Evolutionary conservation across 2,888 invertebrate genomes (phyloP).

Genomic region (Helleia helle): DNA sequence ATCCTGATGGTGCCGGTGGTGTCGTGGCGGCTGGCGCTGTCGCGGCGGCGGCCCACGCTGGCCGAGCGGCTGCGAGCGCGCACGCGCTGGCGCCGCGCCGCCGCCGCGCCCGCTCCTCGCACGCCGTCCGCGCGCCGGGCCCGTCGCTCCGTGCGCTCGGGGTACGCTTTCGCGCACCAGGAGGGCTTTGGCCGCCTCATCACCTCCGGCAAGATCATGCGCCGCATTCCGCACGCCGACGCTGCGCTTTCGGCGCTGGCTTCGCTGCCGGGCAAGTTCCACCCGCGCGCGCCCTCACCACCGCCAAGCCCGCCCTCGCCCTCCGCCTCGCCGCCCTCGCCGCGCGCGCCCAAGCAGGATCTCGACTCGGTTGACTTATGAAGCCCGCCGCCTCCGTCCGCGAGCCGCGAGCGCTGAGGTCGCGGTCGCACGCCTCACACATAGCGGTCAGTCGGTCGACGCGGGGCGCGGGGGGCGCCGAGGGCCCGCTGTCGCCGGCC

Average conservation of each 20-base stretch:
- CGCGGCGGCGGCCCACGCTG: constrained; percentile 92
- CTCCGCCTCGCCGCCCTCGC: constrained; percentile 36
- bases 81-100: constrained; percentile 79
- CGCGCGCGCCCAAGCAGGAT: constrained; percentile 81
- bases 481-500: constrained; percentile 45
- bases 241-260: constrained; percentile 79
- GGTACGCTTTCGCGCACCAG: constrained; percentile 98
- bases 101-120: constrained; percentile 84
- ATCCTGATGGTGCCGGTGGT: constrained; percentile 94
- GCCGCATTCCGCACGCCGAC: constrained; percentile 84
- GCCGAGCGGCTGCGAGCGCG: constrained; percentile 92
- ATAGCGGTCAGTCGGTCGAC: neutral
- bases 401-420: constrained; percentile 4
- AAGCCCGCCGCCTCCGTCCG: constrained; percentile 21
- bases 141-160: constrained; percentile 93
- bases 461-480: neutral
- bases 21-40: constrained; percentile 95
- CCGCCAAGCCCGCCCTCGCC: constrained; percentile 50
- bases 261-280: constrained; percentile 74
- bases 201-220: constrained; percentile 97
- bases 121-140: constrained; percentile 92
- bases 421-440: neutral
- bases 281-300: constrained; percentile 75
- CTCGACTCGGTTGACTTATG: constrained; percentile 83
- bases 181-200: constrained; percentile 98